Conservation (phyloP, 2,888 invertebrate genomes). For the Tachina lurida region DNA sequence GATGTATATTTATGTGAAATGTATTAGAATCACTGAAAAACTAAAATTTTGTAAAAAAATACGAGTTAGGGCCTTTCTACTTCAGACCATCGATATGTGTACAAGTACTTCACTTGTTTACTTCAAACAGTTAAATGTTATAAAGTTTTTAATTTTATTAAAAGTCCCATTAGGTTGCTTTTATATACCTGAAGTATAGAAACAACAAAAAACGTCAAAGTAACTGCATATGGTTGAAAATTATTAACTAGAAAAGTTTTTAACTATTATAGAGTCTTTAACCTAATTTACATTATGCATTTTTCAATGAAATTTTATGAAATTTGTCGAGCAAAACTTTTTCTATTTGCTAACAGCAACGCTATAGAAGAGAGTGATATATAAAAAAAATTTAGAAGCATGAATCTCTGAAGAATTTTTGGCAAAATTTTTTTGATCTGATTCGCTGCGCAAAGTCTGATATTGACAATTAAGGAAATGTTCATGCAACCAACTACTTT, state of each 20-base stretch:
- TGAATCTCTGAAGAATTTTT: no score
- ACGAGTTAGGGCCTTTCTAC: background rate
- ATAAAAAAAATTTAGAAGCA: no score
- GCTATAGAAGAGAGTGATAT: no score
- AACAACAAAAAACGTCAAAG: background rate
- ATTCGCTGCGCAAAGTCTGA: no score
- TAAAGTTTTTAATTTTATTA: constrained; percentile 50
- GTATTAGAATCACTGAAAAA: no score
- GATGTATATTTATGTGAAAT: no score
- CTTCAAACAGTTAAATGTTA: background rate
- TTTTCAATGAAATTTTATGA: background rate
- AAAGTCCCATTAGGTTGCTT: constrained; percentile 58
- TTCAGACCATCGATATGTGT: background rate
- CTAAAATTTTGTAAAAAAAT: background rate
- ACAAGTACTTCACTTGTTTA: background rate
- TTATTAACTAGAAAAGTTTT: constrained; percentile 57
- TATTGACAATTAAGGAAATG: no score
- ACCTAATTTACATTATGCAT: background rate
- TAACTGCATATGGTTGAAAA: constrained; percentile 28
- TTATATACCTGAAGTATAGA: background rate
- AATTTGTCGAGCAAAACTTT: background rate
- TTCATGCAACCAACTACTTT: no score
- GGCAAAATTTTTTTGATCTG: no score
- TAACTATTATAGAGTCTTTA: constrained; percentile 15
- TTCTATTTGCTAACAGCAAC: no score